phyloP scores from a whole-genome alignment of 2,797 vertebrate species.

The Pogoniulus pusillus region DNA sequence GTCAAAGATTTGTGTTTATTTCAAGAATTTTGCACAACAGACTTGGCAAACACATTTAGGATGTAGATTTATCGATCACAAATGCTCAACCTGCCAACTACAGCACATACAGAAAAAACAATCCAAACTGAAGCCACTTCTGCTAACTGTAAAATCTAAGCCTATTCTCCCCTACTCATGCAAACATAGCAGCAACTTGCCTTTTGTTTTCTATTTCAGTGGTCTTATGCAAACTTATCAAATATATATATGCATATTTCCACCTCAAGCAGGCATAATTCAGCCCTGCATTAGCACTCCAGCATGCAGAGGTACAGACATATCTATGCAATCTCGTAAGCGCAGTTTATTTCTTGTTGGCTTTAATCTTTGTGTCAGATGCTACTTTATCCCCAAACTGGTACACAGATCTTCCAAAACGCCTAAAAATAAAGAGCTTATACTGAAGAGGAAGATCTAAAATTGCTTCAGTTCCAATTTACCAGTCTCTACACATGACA shows the following conservation, averaged over 20 bases:
- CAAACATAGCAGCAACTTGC: not conserved
- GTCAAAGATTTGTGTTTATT: not conserved
- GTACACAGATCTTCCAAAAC: not conserved
- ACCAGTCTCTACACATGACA: not conserved
- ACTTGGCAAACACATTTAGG: not conserved
- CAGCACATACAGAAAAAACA: not conserved
- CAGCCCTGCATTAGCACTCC: not conserved
- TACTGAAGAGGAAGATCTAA: not conserved
- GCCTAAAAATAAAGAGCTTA: slow-evolving; percentile 56
- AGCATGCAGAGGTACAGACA: not conserved
- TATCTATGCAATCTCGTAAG: slow-evolving; percentile 7
- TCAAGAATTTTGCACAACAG: not conserved
- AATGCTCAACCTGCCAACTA: not conserved
- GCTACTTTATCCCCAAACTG: slow-evolving; percentile 33
- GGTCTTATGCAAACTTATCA: slow-evolving; percentile 46
- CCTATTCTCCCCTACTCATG: not conserved
- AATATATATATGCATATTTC: slow-evolving; percentile 54
- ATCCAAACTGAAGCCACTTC: not conserved
- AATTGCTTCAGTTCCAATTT: slow-evolving; percentile 30
- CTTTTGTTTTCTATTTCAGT: slow-evolving; percentile 1
- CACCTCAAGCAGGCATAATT: slow-evolving; percentile 41
- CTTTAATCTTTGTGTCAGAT: slow-evolving; percentile 60
- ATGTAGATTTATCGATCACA: not conserved
- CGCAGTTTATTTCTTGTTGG: slow-evolving; percentile 12
- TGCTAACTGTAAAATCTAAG: not conserved